A percentile compares a stretch with the other conserved stretches of the same genome.
Evolutionary conservation across 2,888 invertebrate species (phyloP).

Genomic region (Leistus spinibarbis): DNA sequence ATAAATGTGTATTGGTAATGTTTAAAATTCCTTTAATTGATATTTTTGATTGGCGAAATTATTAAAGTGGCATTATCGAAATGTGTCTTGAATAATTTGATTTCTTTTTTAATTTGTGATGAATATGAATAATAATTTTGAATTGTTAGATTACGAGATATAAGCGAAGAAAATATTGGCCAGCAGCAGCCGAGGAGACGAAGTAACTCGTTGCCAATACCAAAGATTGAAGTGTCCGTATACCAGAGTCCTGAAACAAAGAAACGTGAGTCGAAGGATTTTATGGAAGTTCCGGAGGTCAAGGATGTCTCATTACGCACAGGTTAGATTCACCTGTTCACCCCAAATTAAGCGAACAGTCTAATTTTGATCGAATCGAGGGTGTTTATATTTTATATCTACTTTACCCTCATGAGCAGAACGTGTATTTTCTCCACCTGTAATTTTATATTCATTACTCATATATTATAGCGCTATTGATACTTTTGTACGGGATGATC

Average conservation of each 20-base stretch:
- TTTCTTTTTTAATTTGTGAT: neutral
- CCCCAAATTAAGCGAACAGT: neutral
- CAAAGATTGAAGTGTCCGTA: conserved; percentile 87
- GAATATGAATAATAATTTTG: neutral
- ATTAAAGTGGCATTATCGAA: too few relatives aligned
- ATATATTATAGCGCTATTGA: conserved; percentile 27
- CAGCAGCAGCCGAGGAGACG: conserved; percentile 82
- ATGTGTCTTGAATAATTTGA: too few relatives aligned
- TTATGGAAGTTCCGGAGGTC: conserved; percentile 77
- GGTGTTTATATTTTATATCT: conserved; percentile 17
- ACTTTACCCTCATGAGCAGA: conserved; percentile 30
- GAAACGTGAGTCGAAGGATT: conserved; percentile 73
- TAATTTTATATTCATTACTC: neutral
- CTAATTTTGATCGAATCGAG: conserved; percentile 13
- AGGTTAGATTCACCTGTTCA: conserved; percentile 56
- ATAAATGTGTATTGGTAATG: neutral
- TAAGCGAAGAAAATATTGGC: conserved; percentile 81
- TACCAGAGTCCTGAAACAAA: conserved; percentile 78
- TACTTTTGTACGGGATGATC: conserved; percentile 34
- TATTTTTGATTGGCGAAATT: neutral
- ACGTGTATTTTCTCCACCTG: conserved; percentile 26
- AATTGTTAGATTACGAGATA: conserved; percentile 74
- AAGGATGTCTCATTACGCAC: conserved; percentile 70
- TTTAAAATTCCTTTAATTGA: neutral
- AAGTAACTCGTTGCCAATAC: conserved; percentile 92